Evolutionary conservation across 2,113 vertebrate genomes (phyloP), one percentile per base, ranked within the genome.

Genomic region (Esox niger): DNA sequence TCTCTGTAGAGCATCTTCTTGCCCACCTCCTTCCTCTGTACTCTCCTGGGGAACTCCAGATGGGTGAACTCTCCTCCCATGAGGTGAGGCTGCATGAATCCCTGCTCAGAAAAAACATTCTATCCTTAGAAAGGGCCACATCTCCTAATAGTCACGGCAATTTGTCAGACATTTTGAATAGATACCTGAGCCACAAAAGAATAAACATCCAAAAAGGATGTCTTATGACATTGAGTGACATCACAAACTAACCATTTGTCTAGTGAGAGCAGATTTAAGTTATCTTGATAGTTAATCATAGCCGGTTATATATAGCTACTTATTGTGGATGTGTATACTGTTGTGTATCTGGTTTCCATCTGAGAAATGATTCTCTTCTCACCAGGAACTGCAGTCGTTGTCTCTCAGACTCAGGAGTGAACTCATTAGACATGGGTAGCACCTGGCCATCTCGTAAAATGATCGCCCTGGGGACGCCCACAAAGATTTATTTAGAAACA

Each of bases 1-100:
- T 98, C 95, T 73, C 97, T 89, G 92, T 97, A 98, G 69, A 99
- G 93, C 94, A 99, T 99, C 86, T 89, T 94, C 90, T 98, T 99
- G 57, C 97, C 97, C 76, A 98, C 89, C 79, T 99, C 97, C 80
- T 98, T 99, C 81, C 95, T 94, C 79, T 97, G 96, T 52, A 99
- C 94, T 76, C 95, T 92, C 84, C 96, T 91, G 81, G 97, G 96
- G 90, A 99, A 99, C 89, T 99, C 97, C 86, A 98, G 91, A 88
- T 98, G 95, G 21, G 97, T 99, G 91, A 99, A 99, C 71, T 99
- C 96, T 62, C 96, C 96, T 84, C 96, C 96, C 72, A 98, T 88
- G 82, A 98, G 91, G 80, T 97, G 95, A 65, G 96, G 97, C 91
- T 99, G 96, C 93, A 98, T 95, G 82, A 93, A 98, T 70, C 94